Conservation (phyloP, 2,888 invertebrate species). For the Pheosia tremula region DNA sequence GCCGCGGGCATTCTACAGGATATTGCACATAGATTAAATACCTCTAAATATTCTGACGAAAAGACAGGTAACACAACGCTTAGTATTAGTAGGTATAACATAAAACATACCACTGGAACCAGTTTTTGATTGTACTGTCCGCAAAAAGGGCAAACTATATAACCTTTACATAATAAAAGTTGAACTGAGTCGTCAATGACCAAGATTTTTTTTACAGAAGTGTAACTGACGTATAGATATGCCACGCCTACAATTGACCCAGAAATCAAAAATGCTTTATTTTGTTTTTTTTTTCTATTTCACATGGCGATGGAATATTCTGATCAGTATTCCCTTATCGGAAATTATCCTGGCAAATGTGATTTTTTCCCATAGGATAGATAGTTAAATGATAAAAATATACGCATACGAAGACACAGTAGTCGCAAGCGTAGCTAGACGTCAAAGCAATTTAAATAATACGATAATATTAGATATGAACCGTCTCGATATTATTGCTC, state of each 20-base stretch:
- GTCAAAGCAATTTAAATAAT: conserved; percentile 16
- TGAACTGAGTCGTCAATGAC: too few species aligned
- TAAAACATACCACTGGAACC: conserved; percentile 60
- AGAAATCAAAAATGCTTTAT: too few species aligned
- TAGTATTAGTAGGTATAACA: conserved; percentile 60
- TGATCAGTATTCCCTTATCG: too few species aligned
- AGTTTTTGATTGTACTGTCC: conserved; percentile 59
- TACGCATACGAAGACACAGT: not conserved
- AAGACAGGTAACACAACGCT: conserved; percentile 62
- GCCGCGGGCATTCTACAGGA: conserved; percentile 26
- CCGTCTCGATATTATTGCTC: conserved; percentile 24
- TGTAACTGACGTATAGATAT: too few species aligned
- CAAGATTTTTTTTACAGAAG: too few species aligned
- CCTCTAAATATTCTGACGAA: conserved; percentile 71
- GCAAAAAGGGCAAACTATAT: conserved; percentile 35
- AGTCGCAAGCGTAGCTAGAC: not conserved
- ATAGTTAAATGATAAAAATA: conserved; percentile 1
- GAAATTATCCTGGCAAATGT: too few species aligned
- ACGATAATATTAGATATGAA: conserved; percentile 15
- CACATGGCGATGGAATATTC: too few species aligned
- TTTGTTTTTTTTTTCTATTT: too few species aligned
- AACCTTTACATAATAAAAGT: not conserved
- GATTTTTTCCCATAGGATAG: not conserved
- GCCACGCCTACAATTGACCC: too few species aligned
- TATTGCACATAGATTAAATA: conserved; percentile 55